Base-by-base conservation (phyloP, 2,113 vertebrate genomes). In the Polypterus senegalus region DNA sequence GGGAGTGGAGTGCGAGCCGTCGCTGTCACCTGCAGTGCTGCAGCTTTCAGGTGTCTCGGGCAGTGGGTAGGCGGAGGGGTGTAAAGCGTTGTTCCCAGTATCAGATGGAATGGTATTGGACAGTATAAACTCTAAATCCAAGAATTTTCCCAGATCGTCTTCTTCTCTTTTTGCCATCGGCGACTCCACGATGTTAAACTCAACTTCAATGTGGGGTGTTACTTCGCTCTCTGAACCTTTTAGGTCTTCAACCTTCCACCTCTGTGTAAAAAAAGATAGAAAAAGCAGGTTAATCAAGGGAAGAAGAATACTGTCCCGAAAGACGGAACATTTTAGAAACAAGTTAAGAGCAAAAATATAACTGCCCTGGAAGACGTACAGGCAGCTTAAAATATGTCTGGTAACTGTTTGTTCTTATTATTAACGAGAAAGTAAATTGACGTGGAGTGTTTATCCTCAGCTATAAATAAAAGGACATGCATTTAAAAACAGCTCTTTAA, bases 11-110 rank as follows among this genome's bases (percentile, higher is more conserved):
- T 87, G 73, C 3, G 83, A 72, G 55, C 83, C 77, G 3, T 90
- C 89, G 63, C 85, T 80, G 63, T 91, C 91, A 3, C 83, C 79
- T 48, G 74, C 74, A 0, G 86, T 71, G 7, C 85, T 73, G 73
- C 90, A 92, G 72, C 91, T 94, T 65, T 94, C 89, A 1, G 92
- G 92, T 1, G 92, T 94, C 69, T 92, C 91, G 1, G 92, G 92
- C 54, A 94, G 65, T 0, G 88, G 83, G 53, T 92, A 94, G 1
- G 80, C 76, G 48, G 81, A 81, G 7, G 69, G 57, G 48, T 69
- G 76, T 3, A 66, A 74, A 6, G 64, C 10, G 48, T 60, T 11
- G 59, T 49, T 66, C n/a, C 65, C 70, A 8, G 10, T 64, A 4
- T 77, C 79, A 3, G 80, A 73, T 59, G 73, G 65, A 57, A 86